Base-by-base conservation (phyloP, 2,797 vertebrate genomes). In the Sebastes variabilis region DNA sequence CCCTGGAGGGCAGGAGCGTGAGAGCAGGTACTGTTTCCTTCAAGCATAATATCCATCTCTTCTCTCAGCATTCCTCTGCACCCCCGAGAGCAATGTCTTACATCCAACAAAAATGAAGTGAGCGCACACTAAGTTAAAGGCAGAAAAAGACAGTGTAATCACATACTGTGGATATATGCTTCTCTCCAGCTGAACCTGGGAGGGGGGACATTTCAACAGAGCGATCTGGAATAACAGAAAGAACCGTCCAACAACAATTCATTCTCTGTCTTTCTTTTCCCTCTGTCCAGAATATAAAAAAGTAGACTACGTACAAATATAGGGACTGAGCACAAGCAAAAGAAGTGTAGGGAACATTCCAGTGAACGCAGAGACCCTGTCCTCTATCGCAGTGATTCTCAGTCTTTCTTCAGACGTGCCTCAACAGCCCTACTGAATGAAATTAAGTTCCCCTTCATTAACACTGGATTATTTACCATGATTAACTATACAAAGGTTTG, bases 11-110 rank as follows among this genome's bases (percentile, higher is more conserved):
- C 77, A 79, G 83, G 70, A 81, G 74, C 49, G 82, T 90, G 88
- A 91, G 91, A 91, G 60, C 87, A 77, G 93, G 89, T 93, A 80
- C 69, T 68, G 77, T 90, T 89, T 93, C 85, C 86, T 76, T 81
- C 34, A 85, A 86, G 82, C 83, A 87, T 65, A 84, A 83, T 81
- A 87, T 87, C 78, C 79, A 77, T 87, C 76, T 71, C 80, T 82
- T 80, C 81, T 80, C 59, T 71, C 49, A 81, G 84, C 85, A 90
- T 91, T 90, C 86, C 76, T 87, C 11, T 0, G 75, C 18, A 59
- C 80, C 72, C 84, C 14, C 1, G 77, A 83, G 88, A 88, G 71
- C 61, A 65, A 79, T 16, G 69, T 55, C 72, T 87, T 71, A 77
- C 76, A 64, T 91, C 90, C 85, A 91, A 90, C 81, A 85, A 86